Conservation (phyloP, 2,888 invertebrate genomes). For the Escarpia spicata region DNA sequence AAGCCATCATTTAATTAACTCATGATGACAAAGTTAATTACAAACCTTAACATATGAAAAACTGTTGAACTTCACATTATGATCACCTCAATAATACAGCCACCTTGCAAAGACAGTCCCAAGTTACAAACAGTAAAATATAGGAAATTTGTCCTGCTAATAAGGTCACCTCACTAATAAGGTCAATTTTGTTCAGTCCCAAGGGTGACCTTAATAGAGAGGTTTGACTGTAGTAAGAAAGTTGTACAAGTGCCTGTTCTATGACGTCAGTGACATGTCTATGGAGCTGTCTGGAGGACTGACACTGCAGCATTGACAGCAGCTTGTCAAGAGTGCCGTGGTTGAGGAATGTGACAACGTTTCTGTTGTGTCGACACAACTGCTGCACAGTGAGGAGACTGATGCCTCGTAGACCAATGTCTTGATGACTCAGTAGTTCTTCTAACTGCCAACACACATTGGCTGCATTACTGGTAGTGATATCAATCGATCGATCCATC, state of each 20-base stretch:
- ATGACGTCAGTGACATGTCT: background rate
- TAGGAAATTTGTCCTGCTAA: no score
- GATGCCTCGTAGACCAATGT: background rate
- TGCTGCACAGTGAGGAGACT: background rate
- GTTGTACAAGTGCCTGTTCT: slow-evolving; percentile 9
- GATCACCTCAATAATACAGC: no score
- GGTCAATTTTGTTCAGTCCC: no score
- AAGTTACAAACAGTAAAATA: no score
- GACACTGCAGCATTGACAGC: background rate
- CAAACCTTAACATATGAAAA: no score
- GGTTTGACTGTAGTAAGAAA: background rate
- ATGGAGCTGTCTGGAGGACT: background rate
- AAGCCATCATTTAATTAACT: no score
- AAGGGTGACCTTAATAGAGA: no score
- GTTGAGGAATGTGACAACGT: background rate
- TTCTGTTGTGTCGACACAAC: background rate
- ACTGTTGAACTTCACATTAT: no score
- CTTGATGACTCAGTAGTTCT: background rate
- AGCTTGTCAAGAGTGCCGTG: background rate
- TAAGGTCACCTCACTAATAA: no score
- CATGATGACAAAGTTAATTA: no score
- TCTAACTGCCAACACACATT: background rate
- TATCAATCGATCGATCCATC: no score
- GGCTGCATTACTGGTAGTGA: background rate
- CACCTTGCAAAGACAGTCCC: no score